Base-by-base conservation (phyloP, 2,888 invertebrate species). In the Masnerella sp. region DNA sequence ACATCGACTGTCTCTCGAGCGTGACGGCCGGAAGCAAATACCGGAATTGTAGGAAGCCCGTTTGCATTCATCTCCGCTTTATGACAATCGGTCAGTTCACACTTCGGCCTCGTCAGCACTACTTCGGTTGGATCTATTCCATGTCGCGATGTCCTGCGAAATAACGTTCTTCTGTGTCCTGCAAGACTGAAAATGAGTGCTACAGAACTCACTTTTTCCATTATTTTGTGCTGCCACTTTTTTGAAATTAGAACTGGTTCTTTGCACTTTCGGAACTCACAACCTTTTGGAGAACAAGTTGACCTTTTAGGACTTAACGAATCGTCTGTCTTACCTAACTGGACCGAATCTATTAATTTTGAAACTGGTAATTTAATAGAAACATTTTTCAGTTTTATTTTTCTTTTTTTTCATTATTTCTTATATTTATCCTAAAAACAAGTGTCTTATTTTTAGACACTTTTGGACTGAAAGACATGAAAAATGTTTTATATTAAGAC, bases 1-100 rank as follows among this genome's bases (percentile, higher is more conserved):
- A 70, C 74, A 74, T 74, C 70, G 67, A 56, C 32, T 47, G 2
- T 65, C 43, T 43, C 11, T 54, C 36, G 49, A 79, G 78, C 79
- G 78, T 80, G 75, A 81, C 82, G 74, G 62, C 76, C 81, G 83
- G 83, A 83, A 81, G 64, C 69, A 75, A 76, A 80, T 78, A 70
- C 83, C 83, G 83, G 83, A 83, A 83, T 77, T 79, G 71, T 75
- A 78, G 78, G 76, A 77, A 76, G 67, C 69, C 68, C 65, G 77
- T 77, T 80, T 76, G 68, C 64, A 74, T 72, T 69, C 69, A 74
- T 75, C 67, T 64, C 65, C 22, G 42, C 59, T 72, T 70, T 74
- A 78, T 67, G 71, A 77, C 77, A 79, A 78, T 75, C 67, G 79
- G 75, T 80, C 77, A 76, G 80, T 79, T 79, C 71, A 75, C 79